Evolutionary conservation across 1,140 invertebrate genomes (phyloP).

Genomic region (Arion vulgaris): DNA sequence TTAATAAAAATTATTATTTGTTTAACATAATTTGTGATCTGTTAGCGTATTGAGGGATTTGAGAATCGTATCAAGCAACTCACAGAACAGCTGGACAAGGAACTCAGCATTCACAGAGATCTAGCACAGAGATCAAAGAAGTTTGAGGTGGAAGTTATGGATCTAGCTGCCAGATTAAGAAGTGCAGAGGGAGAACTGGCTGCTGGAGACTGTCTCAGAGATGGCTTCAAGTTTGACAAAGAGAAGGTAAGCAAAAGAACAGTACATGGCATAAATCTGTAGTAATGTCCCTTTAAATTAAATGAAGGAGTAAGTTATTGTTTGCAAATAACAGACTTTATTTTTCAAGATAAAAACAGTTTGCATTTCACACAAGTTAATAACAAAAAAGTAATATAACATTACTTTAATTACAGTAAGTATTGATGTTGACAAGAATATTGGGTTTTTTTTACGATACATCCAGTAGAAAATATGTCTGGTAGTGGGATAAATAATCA

Average conservation of each 20-base stretch:
- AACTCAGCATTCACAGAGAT: conserved; percentile 62
- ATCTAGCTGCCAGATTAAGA: conserved; percentile 61
- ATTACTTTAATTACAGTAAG: too few relatives aligned
- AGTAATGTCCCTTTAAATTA: too few relatives aligned
- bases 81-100: conserved; percentile 67
- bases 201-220: conserved; percentile 68
- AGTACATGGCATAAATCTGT: too few relatives aligned
- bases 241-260: conserved; percentile 59
- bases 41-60: conserved; percentile 61
- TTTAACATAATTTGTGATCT: neutral
- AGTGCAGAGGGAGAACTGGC: conserved; percentile 67
- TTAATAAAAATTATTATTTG: neutral
- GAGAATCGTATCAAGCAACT: conserved; percentile 66
- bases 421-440: too few relatives aligned
- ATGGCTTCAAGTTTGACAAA: conserved; percentile 69
- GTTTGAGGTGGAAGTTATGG: conserved; percentile 59
- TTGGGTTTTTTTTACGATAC: too few relatives aligned
- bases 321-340: too few relatives aligned
- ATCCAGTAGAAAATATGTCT: too few relatives aligned
- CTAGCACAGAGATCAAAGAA: conserved; percentile 57
- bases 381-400: too few relatives aligned
- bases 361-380: too few relatives aligned
- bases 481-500: too few relatives aligned
- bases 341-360: too few relatives aligned
- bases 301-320: too few relatives aligned